These are phyloP conservation scores for Drosophila paramelanica DNA, from an alignment of 2,888 invertebrate species.

Conservation along the genomic window DNA sequence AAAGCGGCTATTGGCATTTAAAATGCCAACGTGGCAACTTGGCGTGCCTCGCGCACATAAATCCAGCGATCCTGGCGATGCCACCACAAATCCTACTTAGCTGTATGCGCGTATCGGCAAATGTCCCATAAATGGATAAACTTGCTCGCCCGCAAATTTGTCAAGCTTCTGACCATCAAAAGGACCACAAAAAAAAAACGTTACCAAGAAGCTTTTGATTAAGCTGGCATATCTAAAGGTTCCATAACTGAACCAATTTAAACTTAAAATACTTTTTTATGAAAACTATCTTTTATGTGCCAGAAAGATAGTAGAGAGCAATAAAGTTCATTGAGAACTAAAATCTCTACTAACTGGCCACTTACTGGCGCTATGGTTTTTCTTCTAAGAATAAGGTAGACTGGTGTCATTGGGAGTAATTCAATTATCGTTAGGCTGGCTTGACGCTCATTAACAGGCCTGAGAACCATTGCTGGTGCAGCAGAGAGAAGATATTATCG, in stretches of 20 bases:
- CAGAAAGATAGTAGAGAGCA: slow-evolving; percentile 2
- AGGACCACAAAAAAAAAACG: slow-evolving; percentile 3
- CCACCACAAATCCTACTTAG: slow-evolving; percentile 28
- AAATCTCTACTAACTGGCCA: slow-evolving; percentile 28
- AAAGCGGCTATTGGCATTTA: slow-evolving; percentile 70
- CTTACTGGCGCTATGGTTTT: slow-evolving; percentile 18
- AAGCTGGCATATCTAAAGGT: slow-evolving; percentile 3
- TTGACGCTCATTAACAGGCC: slow-evolving; percentile 60
- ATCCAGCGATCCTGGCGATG: slow-evolving; percentile 59
- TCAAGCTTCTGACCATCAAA: slow-evolving; percentile 39
- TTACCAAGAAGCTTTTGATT: slow-evolving; percentile 13
- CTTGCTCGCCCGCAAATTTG: slow-evolving; percentile 48
- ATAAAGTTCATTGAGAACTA: slow-evolving; percentile 28
- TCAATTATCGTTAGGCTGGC: slow-evolving; percentile 56
- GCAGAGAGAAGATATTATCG: slow-evolving; percentile 61
- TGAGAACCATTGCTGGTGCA: slow-evolving; percentile 48
- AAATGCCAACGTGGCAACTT: slow-evolving; percentile 57
- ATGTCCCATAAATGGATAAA: slow-evolving; percentile 48
- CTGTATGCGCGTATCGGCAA: slow-evolving; percentile 8
- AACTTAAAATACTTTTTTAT: too few species aligned
- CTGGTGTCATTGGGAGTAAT: slow-evolving; percentile 45
- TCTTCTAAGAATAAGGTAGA: slow-evolving; percentile 26
- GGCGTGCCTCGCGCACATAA: slow-evolving; percentile 71
- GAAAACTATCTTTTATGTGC: not conserved
- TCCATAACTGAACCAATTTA: too few species aligned